Evolutionary conservation across 1,140 invertebrate species (phyloP).

Genomic region (Sitobion miscanthi): DNA sequence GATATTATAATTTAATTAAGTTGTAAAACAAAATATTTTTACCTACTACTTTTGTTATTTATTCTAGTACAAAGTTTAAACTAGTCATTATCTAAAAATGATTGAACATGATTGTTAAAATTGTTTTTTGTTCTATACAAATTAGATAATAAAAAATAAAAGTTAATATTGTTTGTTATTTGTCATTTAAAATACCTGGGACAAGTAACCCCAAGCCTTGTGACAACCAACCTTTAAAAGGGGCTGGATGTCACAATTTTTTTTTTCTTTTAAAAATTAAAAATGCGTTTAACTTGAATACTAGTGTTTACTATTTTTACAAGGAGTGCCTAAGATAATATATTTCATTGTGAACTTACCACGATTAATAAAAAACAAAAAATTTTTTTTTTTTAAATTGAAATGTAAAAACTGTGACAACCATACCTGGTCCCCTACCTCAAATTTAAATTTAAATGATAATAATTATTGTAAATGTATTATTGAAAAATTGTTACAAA

Average conservation of each 20-base stretch:
- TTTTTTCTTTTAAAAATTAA: not conserved
- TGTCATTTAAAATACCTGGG: not conserved
- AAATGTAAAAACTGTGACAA: constrained; percentile 10
- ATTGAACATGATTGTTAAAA: not conserved
- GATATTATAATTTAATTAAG: not conserved
- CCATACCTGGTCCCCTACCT: not conserved
- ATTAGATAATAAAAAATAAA: not conserved
- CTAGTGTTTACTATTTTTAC: constrained; percentile 15
- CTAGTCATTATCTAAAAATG: not conserved
- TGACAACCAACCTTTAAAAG: not conserved
- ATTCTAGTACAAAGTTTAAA: not conserved
- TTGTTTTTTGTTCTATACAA: not conserved
- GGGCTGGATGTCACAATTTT: not conserved
- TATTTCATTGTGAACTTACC: not conserved
- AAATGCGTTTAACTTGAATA: not conserved
- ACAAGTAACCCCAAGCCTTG: not conserved
- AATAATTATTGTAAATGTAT: constrained; percentile 28
- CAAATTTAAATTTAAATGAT: not conserved
- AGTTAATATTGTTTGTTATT: not conserved
- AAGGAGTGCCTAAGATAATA: not conserved
- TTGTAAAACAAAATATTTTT: not conserved
- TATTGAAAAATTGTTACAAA: constrained; percentile 16
- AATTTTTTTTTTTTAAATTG: not conserved
- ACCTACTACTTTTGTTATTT: not conserved
- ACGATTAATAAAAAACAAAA: not conserved